Base-by-base conservation (phyloP, 2,113 vertebrate species). In the Rhodinocichla rosea region DNA sequence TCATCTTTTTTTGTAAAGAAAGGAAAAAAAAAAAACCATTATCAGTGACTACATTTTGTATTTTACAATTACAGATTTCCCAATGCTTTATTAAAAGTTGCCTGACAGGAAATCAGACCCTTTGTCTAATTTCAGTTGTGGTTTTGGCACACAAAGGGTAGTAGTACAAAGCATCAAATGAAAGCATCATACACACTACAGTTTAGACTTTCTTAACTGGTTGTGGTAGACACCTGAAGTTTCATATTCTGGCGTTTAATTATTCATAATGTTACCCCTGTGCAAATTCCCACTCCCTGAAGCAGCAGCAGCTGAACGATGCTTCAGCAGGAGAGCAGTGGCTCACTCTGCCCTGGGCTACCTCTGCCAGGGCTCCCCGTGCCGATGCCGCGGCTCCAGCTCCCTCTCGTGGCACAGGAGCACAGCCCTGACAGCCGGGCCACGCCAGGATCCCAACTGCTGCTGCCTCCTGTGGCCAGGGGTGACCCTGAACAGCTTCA, bases 1-100 rank as follows among this genome's bases (percentile, higher is more conserved):
- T 97, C 87, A 89, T 97, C 97, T 97, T 56, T 56, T 50, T 94
- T 21, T 53, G 59, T 21, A 73, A 15, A 55, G 2, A 75, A 0
- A 83, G 3, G 45, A 53, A 64, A 80, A 65, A 52, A 23, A 8
- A 15, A 4, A n/a, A n/a, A n/a, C n/a, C 33, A 57, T 40, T 59
- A 77, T 10, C 50, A 64, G 35, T 30, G 37, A 37, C 12, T 33
- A 35, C 1, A 3, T 37, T 52, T 92, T 53, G 60, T 65, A 49
- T 59, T 69, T 79, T 55, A 62, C 28, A 69, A 10, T 10, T 27
- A 57, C 23, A 52, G 20, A 32, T 76, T 74, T 59, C 60, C 67
- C 22, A 35, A 59, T 37, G 42, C 27, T 68, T 90, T 92, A 77
- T 40, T 83, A 74, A 44, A 59, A 42, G 19, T n/a, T 35, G 17